A percentile compares a stretch with the other conserved stretches of the same genome.
Conservation (phyloP, 2,113 vertebrate species). For the Camelus dromedarius region DNA sequence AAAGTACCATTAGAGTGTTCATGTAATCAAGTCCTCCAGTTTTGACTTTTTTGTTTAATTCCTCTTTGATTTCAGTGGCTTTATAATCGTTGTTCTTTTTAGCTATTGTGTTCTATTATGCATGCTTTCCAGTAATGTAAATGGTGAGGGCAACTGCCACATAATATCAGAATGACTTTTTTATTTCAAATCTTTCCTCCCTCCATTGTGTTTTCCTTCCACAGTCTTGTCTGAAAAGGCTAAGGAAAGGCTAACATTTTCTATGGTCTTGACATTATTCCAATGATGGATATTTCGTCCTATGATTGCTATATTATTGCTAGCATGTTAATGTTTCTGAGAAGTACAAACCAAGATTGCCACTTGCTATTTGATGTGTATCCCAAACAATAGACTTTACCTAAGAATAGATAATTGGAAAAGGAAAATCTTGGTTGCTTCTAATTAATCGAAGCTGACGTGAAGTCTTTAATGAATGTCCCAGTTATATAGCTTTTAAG, state of each 20-base stretch:
- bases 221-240: constrained; percentile 53
- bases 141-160: constrained; percentile 62
- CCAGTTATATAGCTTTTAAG: not conserved
- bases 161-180: constrained; percentile 66
- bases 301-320: constrained; percentile 62
- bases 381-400: constrained; percentile 34
- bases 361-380: constrained; percentile 45
- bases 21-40: not conserved
- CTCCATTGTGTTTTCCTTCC: constrained; percentile 55
- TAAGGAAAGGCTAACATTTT: constrained; percentile 55
- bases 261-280: constrained; percentile 69
- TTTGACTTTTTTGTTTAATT: constrained; percentile 60
- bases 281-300: constrained; percentile 25
- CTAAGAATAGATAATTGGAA: constrained; percentile 54
- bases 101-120: constrained; percentile 38
- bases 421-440: constrained; percentile 46
- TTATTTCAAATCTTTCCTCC: constrained; percentile 55
- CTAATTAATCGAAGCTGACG: constrained; percentile 30
- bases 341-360: constrained; percentile 63
- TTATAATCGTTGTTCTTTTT: constrained; percentile 36
- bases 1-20: not conserved
- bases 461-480: not conserved
- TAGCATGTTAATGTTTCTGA: constrained; percentile 71
- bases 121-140: constrained; percentile 50
- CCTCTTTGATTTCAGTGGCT: constrained; percentile 44